Evolutionary conservation across 1,140 invertebrate genomes (phyloP), one percentile per base, ranked within the genome.

Genomic region (Venturia canescens): DNA sequence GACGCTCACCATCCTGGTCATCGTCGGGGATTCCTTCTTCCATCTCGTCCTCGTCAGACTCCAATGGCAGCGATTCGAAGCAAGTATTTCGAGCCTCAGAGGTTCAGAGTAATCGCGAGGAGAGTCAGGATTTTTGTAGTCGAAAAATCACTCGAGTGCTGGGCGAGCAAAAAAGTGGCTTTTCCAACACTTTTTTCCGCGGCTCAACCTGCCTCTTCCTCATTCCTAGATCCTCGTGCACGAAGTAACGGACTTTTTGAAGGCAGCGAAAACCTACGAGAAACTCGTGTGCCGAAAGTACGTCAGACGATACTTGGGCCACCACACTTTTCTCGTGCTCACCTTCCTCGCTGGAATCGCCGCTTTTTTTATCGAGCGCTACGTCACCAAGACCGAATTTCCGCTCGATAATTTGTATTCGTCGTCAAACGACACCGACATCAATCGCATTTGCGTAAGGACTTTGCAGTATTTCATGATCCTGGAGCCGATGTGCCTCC

Each of bases 221-320:
- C 27, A 16, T 31, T 60, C 27, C 7, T 34, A 81, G 80, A 34
- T 57, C 60, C 74, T 81, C 27, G 23, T 81, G 13, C 34, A 31
- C 23, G 66, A 81, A 71, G 75, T 81, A 18, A 34, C 21, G 0
- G 66, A 70, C 23, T 78, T 67, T 38, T 27, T 77, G 11, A 44
- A 78, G 16, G 48, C 16, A 15, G 23, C 27, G 18, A 38, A 48
- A 63, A 44, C 50, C 6, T 29, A 72, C 7, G 80, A 81, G 6
- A 81, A 44, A 21, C 4, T 38, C n/a, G 48, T 79, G 9, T 75
- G 78, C 18, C 53, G 57, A 7, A 66, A 74, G 44, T 66, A 53
- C 53, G 21, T 82, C n/a, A 82, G 74, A 34, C 53, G 71, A 4
- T 82, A 82, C 23, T n/a, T 74, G 23, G 21, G 31, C 11, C 70